phyloP scores from a whole-genome alignment of 2,113 vertebrate genomes.

The Cercopithecus mona region DNA sequence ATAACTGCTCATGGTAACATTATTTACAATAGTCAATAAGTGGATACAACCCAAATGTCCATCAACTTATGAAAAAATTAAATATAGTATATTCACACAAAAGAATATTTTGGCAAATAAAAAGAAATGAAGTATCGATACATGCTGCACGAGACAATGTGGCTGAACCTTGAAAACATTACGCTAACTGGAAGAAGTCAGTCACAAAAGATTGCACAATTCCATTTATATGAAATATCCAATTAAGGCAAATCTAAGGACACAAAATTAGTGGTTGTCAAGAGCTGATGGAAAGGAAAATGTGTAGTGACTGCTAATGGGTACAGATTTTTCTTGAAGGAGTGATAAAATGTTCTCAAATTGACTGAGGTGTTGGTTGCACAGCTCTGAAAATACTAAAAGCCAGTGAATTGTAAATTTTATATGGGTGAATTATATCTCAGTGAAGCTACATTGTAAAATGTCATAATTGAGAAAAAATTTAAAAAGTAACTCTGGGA shows the following conservation, averaged over 20 bases:
- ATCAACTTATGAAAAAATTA: background rate
- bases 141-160: background rate
- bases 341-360: background rate
- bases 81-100: background rate
- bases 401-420: no score
- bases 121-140: background rate
- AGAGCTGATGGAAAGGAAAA: rapidly evolving
- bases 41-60: background rate
- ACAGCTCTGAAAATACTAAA: no score
- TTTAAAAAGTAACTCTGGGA: no score
- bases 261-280: background rate
- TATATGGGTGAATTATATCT: no score
- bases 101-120: background rate
- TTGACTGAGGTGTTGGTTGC: background rate
- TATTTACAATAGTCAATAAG: background rate
- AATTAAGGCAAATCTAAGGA: background rate
- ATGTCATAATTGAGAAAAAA: no score
- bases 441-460: no score
- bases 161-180: background rate
- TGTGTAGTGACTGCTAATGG: background rate
- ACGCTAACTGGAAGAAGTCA: background rate
- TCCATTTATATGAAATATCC: background rate
- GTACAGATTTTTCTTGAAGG: background rate
- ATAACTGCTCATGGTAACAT: background rate
- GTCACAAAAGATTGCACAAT: background rate